Evolutionary conservation across 1,140 invertebrate genomes (phyloP).

Genomic region (Limonius californicus): DNA sequence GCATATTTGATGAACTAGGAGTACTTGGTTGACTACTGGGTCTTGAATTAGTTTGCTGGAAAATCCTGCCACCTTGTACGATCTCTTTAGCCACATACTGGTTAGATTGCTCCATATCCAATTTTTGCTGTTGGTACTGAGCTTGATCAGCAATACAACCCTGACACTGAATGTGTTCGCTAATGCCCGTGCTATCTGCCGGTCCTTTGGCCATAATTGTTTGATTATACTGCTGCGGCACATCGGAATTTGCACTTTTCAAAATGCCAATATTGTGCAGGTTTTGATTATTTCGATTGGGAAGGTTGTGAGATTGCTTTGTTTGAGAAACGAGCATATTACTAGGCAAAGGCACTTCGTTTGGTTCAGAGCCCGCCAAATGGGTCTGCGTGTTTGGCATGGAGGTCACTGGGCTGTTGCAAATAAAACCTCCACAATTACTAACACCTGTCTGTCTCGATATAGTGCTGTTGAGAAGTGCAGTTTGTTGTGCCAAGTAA

Average conservation of each 20-base stretch:
- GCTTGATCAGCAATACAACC: slow-evolving; percentile 42
- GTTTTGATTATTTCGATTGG: not conserved
- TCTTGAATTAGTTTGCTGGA: slow-evolving; percentile 29
- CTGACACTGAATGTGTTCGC: slow-evolving; percentile 49
- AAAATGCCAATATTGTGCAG: not conserved
- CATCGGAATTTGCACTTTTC: slow-evolving; percentile 2
- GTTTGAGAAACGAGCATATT: slow-evolving; percentile 42
- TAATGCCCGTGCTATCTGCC: slow-evolving; percentile 54
- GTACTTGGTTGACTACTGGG: slow-evolving; percentile 46
- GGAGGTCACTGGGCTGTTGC: slow-evolving; percentile 42
- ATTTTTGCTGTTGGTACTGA: slow-evolving; percentile 42
- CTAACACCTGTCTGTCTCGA: slow-evolving; percentile 63
- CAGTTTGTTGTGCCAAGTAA: slow-evolving; percentile 82
- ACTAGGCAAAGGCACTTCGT: slow-evolving; percentile 49
- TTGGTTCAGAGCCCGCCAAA: slow-evolving; percentile 33
- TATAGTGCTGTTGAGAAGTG: slow-evolving; percentile 77
- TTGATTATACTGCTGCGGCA: slow-evolving; percentile 30
- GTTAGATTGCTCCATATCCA: slow-evolving; percentile 42
- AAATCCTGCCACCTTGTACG: not conserved
- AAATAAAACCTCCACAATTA: slow-evolving; percentile 47
- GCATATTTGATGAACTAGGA: slow-evolving; percentile 54
- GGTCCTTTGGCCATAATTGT: slow-evolving; percentile 42
- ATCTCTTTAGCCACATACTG: slow-evolving; percentile 23
- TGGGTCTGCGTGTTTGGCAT: slow-evolving; percentile 32
- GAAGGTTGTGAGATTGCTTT: slow-evolving; percentile 24